A percentile compares a stretch with the other conserved stretches of the same genome.
phyloP scores from a whole-genome alignment of 2,888 invertebrate genomes.

The Bombylius discolor region DNA sequence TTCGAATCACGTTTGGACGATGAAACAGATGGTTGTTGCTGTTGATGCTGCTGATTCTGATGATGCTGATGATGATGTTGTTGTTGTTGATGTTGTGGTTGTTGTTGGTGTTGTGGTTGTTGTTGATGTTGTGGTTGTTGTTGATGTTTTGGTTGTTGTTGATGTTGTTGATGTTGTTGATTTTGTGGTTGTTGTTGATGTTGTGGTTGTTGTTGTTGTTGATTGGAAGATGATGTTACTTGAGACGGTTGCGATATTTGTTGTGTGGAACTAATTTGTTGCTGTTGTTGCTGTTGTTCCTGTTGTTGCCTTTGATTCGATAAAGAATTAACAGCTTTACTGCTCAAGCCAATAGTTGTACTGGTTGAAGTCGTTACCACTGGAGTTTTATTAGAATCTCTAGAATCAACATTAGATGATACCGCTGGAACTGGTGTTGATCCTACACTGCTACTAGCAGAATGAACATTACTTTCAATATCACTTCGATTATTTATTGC shows the following conservation, averaged over 20 bases:
- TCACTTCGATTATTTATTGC: slow-evolving; percentile 3
- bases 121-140: too few relatives aligned
- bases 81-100: neutral
- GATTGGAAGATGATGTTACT: neutral
- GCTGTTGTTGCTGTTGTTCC: neutral
- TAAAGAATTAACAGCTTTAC: neutral
- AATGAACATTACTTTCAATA: neutral
- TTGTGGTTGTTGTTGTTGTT: neutral
- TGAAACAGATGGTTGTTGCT: neutral
- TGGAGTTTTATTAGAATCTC: neutral
- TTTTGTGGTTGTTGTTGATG: neutral
- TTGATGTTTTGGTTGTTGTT: neutral
- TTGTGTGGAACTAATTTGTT: neutral
- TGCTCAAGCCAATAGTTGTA: too few relatives aligned
- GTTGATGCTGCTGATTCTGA: neutral
- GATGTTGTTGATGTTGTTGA: neutral
- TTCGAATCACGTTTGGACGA: neutral
- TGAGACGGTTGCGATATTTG: neutral
- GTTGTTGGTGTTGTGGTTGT: too few relatives aligned
- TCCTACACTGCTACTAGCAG: neutral
- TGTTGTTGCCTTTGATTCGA: neutral
- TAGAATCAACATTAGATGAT: neutral
- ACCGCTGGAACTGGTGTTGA: neutral
- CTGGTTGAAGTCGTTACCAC: too few relatives aligned
- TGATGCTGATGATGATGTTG: neutral